phyloP scores from a whole-genome alignment of 2,113 vertebrate species.

The Limanda limanda region DNA sequence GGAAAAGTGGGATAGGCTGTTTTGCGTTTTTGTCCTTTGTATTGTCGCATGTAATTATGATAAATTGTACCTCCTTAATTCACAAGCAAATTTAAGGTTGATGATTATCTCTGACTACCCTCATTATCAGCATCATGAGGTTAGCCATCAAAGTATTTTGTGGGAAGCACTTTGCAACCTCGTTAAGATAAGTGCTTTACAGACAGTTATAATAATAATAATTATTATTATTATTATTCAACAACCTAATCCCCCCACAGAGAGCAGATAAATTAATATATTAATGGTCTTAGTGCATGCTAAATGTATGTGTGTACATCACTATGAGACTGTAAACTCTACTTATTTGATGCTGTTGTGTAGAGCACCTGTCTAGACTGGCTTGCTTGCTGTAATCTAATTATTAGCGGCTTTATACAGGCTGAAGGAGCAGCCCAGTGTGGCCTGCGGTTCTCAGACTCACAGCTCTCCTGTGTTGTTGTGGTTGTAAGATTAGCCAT shows the following conservation, averaged over 20 bases:
- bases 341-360: conserved; percentile 41
- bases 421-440: conserved; percentile 49
- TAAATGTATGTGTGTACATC: conserved; percentile 28
- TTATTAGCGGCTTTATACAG: conserved; percentile 68
- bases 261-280: neutral
- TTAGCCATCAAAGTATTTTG: conserved; percentile 6
- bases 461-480: conserved; percentile 40
- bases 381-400: conserved; percentile 72
- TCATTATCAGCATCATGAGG: conserved; percentile 10
- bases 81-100: neutral
- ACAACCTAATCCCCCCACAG: neutral
- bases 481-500: conserved; percentile 59
- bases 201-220: no score
- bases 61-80: conserved; percentile 14
- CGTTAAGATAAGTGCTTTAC: no score
- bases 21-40: conserved; percentile 9
- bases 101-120: neutral
- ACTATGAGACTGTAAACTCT: conserved; percentile 23
- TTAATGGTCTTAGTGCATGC: neutral
- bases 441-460: conserved; percentile 42
- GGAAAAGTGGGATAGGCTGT: conserved; percentile 21
- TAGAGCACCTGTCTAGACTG: conserved; percentile 76
- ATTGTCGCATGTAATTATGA: conserved; percentile 19
- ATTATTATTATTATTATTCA: no score
- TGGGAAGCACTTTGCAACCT: no score